Evolutionary conservation across 2,113 vertebrate genomes (phyloP), one percentile per base, ranked within the genome.

Genomic region (Scatophagus argus): DNA sequence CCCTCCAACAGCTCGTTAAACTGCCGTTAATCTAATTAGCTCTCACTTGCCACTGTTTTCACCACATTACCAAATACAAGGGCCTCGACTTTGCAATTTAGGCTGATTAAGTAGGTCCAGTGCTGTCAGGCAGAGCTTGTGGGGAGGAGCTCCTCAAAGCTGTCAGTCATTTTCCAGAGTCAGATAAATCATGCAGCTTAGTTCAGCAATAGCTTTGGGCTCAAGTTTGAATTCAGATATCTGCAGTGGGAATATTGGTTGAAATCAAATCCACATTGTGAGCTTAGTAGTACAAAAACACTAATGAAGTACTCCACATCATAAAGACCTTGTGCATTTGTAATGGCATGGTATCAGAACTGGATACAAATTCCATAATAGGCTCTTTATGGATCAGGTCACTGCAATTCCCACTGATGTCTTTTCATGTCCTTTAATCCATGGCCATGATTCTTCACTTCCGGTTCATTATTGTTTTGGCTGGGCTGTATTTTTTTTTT

Each of bases 1-100:
- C 87, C 83, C 84, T 89, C 90, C 84, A 89, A 89, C 91, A 89
- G 92, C 94, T 93, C 87, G 89, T 94, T 94, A 94, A 92, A 91
- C 81, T 81, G 74, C 86, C 75, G 89, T 92, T 94, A 94, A 94
- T 93, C 92, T 93, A 93, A 94, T 93, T 93, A 93, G 89, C 91
- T 91, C 92, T 91, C 92, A 93, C 92, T 93, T 92, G 92, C 89
- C 91, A 92, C 90, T 91, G 91, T 93, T 93, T 93, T 92, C 85
- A 87, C 88, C 91, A 88, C 89, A 93, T 93, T 93, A 94, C 79
- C 89, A 89, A 92, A 93, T 92, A 92, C 88, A 88, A 86, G 91
- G 84, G 78, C 87, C 84, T 89, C 84, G 36, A 81, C 87, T 90
- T 89, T 78, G 88, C 85, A 88, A 92, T 92, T 92, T 90, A 88